Base-by-base conservation (phyloP, 2,888 invertebrate genomes). In the Opisthograptis luteolata region DNA sequence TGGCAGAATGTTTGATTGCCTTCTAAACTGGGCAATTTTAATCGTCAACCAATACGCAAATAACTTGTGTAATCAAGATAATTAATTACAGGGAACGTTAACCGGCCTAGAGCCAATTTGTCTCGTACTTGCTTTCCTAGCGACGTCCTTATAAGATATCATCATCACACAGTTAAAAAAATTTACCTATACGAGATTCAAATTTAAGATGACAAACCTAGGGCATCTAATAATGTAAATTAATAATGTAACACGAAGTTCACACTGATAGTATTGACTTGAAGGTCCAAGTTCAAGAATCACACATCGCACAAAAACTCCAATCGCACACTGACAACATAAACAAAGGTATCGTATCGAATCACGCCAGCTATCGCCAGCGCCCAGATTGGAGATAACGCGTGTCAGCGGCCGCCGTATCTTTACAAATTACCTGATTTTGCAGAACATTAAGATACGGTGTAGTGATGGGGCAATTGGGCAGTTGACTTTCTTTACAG, bases 391-490 rank as follows among this genome's bases (percentile, higher is more conserved):
- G 25, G 2, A 15, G 52, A 58, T 54, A 51, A 51, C 37, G 32
- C 8, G 19, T 32, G 39, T 41, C 39, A 30, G 27, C 48, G 30
- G 41, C n/a, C 24, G 17, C 28, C 37, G 24, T 52, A 52, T 52
- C 50, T 30, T 40, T 20, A 46, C 40, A 34, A 52, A 55, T 47
- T 46, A 37, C 14, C 10, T 31, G 51, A 55, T 46, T 39, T 43
- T 41, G 32, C 25, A 25, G 30, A 19, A 39, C 17, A 43, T 49
- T 45, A 37, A 25, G 31, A 47, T 53, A 44, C 8, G n/a, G 12
- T 9, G 15, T 43, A 41, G 40, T 24, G 46, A 17, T 34, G 55
- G 15, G 35, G 8, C n/a, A 15, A 9, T 24, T 8, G 1, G 1
- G n/a, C n/a, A n/a, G n/a, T n/a, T n/a, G n/a, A n/a, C n/a, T n/a